Evolutionary conservation across 2,113 vertebrate species (phyloP).

Genomic region (Gobius niger): DNA sequence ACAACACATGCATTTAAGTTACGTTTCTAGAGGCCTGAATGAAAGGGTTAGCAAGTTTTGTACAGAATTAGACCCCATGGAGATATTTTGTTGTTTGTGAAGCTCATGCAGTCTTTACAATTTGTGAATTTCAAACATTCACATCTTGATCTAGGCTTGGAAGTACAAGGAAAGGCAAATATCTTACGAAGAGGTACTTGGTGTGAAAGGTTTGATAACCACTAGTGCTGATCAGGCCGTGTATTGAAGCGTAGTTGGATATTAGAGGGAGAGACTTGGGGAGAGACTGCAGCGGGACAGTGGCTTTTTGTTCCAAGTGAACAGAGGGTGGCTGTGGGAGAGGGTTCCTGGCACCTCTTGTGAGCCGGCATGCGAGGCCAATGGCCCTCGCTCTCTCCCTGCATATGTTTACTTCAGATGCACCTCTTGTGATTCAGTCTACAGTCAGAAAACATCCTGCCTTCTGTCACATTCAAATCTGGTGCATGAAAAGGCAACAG

Average conservation of each 20-base stretch:
- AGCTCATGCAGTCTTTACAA: too few species aligned
- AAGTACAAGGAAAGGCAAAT: too few species aligned
- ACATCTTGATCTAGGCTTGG: too few species aligned
- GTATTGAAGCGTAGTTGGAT: not conserved
- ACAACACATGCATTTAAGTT: too few species aligned
- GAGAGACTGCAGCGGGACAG: slow-evolving; percentile 40
- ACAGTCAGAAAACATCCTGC: not conserved
- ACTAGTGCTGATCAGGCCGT: not conserved
- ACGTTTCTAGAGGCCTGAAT: too few species aligned
- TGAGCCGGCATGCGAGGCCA: slow-evolving; percentile 58
- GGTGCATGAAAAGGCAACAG: slow-evolving; percentile 17
- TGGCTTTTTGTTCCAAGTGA: slow-evolving; percentile 70
- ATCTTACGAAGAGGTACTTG: too few species aligned
- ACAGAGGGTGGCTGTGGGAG: slow-evolving; percentile 74
- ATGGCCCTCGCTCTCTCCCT: slow-evolving; percentile 29
- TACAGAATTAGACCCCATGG: too few species aligned
- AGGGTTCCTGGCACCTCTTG: slow-evolving; percentile 71
- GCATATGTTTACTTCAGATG: slow-evolving; percentile 9
- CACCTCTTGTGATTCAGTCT: slow-evolving; percentile 9
- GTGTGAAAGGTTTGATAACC: too few species aligned
- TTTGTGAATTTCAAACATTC: too few species aligned
- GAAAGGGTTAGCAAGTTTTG: too few species aligned
- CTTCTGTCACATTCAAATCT: slow-evolving; percentile 6
- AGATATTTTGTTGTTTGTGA: too few species aligned
- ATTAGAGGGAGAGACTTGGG: slow-evolving; percentile 1